Percentiles rank a stretch among this genome's conserved stretches.
phyloP scores from a whole-genome alignment of 2,797 vertebrate genomes.

The Lacerta agilis region DNA sequence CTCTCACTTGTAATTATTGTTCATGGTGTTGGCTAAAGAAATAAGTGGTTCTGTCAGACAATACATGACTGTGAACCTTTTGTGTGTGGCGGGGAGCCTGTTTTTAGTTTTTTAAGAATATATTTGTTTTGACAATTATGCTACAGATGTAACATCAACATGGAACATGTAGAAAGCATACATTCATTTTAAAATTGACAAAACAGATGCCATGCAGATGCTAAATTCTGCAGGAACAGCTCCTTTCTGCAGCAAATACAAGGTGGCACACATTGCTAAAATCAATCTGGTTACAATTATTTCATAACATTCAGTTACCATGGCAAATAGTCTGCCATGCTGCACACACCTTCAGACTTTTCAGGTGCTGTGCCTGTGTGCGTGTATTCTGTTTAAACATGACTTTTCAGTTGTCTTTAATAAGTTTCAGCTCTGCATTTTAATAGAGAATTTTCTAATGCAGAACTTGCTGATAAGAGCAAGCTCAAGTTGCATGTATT shows the following conservation, averaged over 20 bases:
- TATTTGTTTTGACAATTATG: neutral
- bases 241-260: conserved; percentile 61
- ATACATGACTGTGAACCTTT: conserved; percentile 16
- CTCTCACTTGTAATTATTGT: neutral
- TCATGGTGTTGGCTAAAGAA: conserved; percentile 40
- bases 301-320: conserved; percentile 69
- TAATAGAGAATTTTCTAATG: conserved; percentile 50
- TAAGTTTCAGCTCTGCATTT: conserved; percentile 52
- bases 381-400: conserved; percentile 63
- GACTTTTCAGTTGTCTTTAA: conserved; percentile 63
- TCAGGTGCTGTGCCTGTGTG: conserved; percentile 32
- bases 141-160: conserved; percentile 8
- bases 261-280: conserved; percentile 52
- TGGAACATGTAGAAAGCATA: neutral
- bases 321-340: conserved; percentile 54
- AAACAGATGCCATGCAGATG: conserved; percentile 65
- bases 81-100: conserved; percentile 3
- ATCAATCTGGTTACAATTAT: conserved; percentile 57
- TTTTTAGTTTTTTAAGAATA: neutral
- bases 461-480: conserved; percentile 45
- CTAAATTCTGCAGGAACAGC: conserved; percentile 61
- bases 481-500: conserved; percentile 26
- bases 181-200: conserved; percentile 49
- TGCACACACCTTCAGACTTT: conserved; percentile 53
- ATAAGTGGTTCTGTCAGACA: conserved; percentile 36